Conservation (phyloP, 2,888 invertebrate genomes). For the Tenthredo livida region DNA sequence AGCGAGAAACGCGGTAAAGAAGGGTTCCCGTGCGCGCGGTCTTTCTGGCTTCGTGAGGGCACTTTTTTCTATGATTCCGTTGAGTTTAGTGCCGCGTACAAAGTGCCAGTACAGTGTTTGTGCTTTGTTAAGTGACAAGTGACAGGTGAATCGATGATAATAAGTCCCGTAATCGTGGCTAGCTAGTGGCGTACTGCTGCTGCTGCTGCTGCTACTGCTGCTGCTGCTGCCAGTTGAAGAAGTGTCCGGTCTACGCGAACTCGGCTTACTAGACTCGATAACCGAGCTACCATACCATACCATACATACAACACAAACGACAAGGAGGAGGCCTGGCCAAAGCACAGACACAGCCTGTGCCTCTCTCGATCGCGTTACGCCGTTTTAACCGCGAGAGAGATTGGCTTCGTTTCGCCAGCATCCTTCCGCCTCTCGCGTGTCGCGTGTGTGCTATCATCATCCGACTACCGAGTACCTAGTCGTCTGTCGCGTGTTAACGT, state of each 20-base stretch:
- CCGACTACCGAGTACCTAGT: neutral
- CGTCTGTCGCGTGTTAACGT: constrained; percentile 35
- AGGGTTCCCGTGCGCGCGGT: constrained; percentile 51
- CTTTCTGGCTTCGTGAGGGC: constrained; percentile 52
- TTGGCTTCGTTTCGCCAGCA: constrained; percentile 50
- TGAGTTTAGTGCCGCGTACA: constrained; percentile 45
- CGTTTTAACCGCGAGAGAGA: constrained; percentile 19
- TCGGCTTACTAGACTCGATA: constrained; percentile 45
- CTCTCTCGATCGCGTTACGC: constrained; percentile 21
- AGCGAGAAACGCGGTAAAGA: constrained; percentile 63
- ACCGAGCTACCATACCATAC: constrained; percentile 33
- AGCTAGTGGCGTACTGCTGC: constrained; percentile 48
- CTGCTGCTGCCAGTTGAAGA: constrained; percentile 31
- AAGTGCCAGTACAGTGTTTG: constrained; percentile 46
- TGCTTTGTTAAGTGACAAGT: constrained; percentile 48
- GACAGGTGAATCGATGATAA: constrained; percentile 51
- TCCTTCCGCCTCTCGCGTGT: constrained; percentile 49
- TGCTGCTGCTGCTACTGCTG: constrained; percentile 27
- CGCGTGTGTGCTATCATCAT: constrained; percentile 30
- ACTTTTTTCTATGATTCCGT: constrained; percentile 44
- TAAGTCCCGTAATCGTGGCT: constrained; percentile 47
- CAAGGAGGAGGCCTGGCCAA: constrained; percentile 9
- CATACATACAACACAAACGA: constrained; percentile 1
- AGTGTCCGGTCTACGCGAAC: constrained; percentile 23
- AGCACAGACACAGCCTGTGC: neutral